Evolutionary conservation across 2,888 invertebrate genomes (phyloP), one percentile per base, ranked within the genome.

Genomic region (Ectobius pallidus): DNA sequence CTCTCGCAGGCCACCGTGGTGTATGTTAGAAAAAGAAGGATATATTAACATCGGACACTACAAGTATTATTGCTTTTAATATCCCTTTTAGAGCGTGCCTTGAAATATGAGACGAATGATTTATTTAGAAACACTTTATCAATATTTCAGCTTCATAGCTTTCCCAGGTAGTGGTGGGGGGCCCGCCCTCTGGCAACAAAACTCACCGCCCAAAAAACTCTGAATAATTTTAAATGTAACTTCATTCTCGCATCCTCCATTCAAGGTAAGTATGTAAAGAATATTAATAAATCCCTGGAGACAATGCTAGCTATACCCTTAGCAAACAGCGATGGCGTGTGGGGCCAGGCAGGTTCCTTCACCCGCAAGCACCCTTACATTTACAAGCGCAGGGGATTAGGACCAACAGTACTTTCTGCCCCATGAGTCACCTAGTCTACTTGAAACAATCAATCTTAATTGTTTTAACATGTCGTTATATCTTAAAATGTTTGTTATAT

Each of bases 61-160:
- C 55, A 55, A 22, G 14, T 14, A 30, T 55, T 30, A 55, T 55
- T 30, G n/a, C 32, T 16, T 32, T 58, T 30, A 58, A 32, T 18
- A 58, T 55, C 27, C 58, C 22, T 27, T 30, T 58, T 30, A 25
- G 30, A 58, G 30, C 58, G 30, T n/a, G 32, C n/a, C 30, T 32
- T 30, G n/a, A 30, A 16, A n/a, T 32, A 58, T 32, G 58, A 27
- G 32, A 30, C 58, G 58, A 20, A 30, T 58, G 32, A 58, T 58
- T 58, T 58, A 58, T 58, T 58, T 30, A 58, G 58, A 58, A 58
- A 58, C 32, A 30, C 58, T 32, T 58, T 58, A 58, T 58, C 30
- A 58, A 58, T 58, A 58, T n/a, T 16, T 58, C 58, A 3, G 32
- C 30, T 58, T n/a, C 27, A 30, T 58, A 58, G 30, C 27, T 58